Base-by-base conservation (phyloP, 2,888 invertebrate species). In the Apamea crenata region DNA sequence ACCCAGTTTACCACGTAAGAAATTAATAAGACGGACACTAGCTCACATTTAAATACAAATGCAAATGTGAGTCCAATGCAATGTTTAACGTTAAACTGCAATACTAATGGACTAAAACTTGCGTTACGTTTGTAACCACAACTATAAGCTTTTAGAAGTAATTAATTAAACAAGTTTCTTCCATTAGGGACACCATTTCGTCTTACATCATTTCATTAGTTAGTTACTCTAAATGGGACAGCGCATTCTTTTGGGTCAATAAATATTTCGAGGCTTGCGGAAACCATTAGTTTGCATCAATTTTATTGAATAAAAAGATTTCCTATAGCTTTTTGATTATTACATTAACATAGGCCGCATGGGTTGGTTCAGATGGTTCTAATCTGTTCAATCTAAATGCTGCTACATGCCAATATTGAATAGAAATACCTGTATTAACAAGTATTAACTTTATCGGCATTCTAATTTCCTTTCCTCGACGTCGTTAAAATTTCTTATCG, bases 1-100 rank as follows among this genome's bases (percentile, higher is more conserved):
- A 91, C 92, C 93, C 78, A 92, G 79, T 93, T 92, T 80, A 82
- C 84, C 59, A 66, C 59, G 68, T 59, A 70, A 84, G 61, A 73
- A 82, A 84, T 81, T 85, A 83, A 83, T 83, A 83, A 83, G 84
- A 66, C 75, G 68, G 21, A 53, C 70, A 77, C 61, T 68, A 79
- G 66, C 29, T 59, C 68, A 80, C 75, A 75, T 77, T 53, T 50
- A 74, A 80, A 83, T 78, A 78, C 59, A 71, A 73, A 83, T 74
- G 56, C 74, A 71, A 53, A 78, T 50, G 32, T 71, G 74, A 63
- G 25, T 59, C 65, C 8, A 73, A 77, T 32, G 56, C 36, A 77
- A 77, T 78, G 67, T 79, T 59, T 32, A 73, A 74, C 66, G 68
- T 77, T 66, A 8, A 76, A 74, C 67, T 86, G 78, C 69, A 76